Base-by-base conservation (phyloP, 2,797 vertebrate genomes). In the Rhinoraja longicauda region DNA sequence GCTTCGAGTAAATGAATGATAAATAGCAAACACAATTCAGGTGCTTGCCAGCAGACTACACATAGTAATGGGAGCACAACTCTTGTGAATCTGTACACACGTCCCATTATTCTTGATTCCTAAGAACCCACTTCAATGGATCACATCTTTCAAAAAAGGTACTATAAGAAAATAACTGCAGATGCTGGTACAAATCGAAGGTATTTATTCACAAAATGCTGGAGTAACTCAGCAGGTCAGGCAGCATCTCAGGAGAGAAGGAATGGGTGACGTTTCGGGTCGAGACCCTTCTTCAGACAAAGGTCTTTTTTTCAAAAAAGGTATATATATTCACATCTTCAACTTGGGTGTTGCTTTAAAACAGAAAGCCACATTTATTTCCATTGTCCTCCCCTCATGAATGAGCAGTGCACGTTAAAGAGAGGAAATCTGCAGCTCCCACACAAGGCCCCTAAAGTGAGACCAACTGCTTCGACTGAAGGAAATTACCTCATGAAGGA, bases 401-500 rank as follows among this genome's bases (percentile, higher is more conserved):
- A 90, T 67, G 59, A 86, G 32, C 19, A 90, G 29, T 29, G 32
- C 39, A 90, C 24, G 36, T 45, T 72, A 36, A 53, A 39, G 1
- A 32, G 84, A 19, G 64, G 67, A 57, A 59, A 84, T 84, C 81
- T 84, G 86, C 32, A 70, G 4, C 59, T 70, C 67, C 88, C 62
- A 64, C 86, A 19, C 26, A 17, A 90, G 88, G 88, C 88, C 88
- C 88, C 67, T 90, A 72, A 70, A 90, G 32, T 72, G 19, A 90
- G n/a, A 32, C n/a, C 32, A 67, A 70, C 19, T 12, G 8, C 64
- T 90, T 90, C 0, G 82, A 90, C 93, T 53, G 93, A 93, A n/a
- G 3, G 93, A 94, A 95, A 94, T 0, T 24, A 93, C 94, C 93
- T 92, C 57, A 91, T 91, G 57, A 93, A 82, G 67, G 59, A 93